Evolutionary conservation across 2,113 vertebrate genomes (phyloP), one percentile per base, ranked within the genome.

Genomic region (Strigops habroptila): DNA sequence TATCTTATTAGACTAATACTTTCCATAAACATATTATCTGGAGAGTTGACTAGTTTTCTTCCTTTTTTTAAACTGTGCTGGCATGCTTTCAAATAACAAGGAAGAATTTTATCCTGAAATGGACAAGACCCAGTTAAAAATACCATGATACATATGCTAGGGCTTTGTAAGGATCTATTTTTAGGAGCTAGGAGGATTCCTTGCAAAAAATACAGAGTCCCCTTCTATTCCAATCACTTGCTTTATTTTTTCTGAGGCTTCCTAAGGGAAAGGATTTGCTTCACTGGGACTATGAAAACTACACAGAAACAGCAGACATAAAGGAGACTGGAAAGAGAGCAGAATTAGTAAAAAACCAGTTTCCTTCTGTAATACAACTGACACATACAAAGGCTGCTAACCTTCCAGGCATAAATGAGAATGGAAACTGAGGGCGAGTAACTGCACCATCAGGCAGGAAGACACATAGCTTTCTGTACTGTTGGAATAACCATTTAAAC

Each of bases 21-120:
- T 97, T 96, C 96, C 95, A 96, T 94, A 95, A 96, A 96, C 96
- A 96, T 22, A 92, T 89, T 96, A 93, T 91, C 91, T 78, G 51
- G 62, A 94, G 78, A 92, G 70, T 63, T 92, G 80, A 97, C 88
- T 89, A 82, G 86, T 94, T 97, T 95, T 94, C 89, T 69, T 91
- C 84, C 88, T 76, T 95, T 95, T 94, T 96, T 94, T 94, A 94
- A 96, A 93, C 90, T 89, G 73, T 65, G 69, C 52, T 96, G 95
- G 95, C 92, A 62, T 51, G 48, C 77, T 93, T 95, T 94, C 93
- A 96, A 96, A 95, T 84, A 94, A 79, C 44, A 74, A 83, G 89
- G 62, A 94, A 83, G 53, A 92, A 92, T 92, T 95, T 94, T 91
- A 91, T 89, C 96, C 93, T 90, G 92, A 96, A 97, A 96, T 93